Base-by-base conservation (phyloP, 2,797 vertebrate genomes). In the Clarias laeviceps region DNA sequence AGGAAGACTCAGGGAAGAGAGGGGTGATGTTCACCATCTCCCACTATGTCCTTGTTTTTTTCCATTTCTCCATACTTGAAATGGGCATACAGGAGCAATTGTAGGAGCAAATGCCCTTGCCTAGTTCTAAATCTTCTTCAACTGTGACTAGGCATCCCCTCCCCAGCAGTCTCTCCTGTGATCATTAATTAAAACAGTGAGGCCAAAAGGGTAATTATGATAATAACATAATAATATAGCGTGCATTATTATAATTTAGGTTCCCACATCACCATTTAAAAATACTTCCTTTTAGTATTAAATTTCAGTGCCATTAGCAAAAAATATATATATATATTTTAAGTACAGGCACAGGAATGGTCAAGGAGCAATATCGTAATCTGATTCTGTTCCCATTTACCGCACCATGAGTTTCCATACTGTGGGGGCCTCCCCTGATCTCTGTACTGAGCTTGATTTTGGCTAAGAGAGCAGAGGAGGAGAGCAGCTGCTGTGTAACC, bases 141-240 rank as follows among this genome's bases (percentile, higher is more conserved):
- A 78, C 85, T 86, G 18, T 87, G 88, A 86, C 89, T 88, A 88
- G 89, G 89, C 90, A 91, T 86, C 78, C 70, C 83, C 84, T 83
- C 64, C 92, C 90, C 91, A 89, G 84, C 29, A 45, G 91, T 91
- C 93, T 91, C 90, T 92, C 88, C 90, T 91, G 90, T 92, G 93
- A 93, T 93, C 93, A 94, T 95, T 95, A 95, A 95, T 96, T 96
- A 95, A 95, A 95, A 94, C 91, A 90, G 91, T 56, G 86, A 93
- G 94, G 93, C 93, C 93, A 93, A 94, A 94, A 93, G 94, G 94
- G 93, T 95, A 96, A 96, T 95, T 95, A 95, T 95, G 92, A 94
- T 95, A 96, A 95, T 96, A 94, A 94, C 93, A 94, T 95, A 94
- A 96, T 96, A 95, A 95, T 95, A 94, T 95, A 87, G 62, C 87